Evolutionary conservation across 2,113 vertebrate species (phyloP).

Genomic region (Lepisosteus osseus): DNA sequence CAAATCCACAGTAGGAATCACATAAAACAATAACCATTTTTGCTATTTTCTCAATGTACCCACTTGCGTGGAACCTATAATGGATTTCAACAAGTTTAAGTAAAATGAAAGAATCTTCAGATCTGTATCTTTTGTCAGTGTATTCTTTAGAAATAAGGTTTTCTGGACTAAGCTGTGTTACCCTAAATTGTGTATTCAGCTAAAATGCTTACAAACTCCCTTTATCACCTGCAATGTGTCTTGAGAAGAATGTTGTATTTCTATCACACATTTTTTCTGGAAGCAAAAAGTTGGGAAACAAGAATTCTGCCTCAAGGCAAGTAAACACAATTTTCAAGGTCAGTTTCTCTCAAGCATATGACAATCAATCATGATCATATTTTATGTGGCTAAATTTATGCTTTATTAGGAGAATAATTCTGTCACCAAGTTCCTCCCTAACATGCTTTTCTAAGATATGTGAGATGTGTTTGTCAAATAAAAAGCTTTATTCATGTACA

Average conservation of each 20-base stretch:
- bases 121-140: too few species aligned
- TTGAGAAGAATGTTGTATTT: not conserved
- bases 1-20: too few species aligned
- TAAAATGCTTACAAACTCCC: too few species aligned
- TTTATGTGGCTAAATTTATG: not conserved
- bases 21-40: too few species aligned
- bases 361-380: conserved; percentile 9
- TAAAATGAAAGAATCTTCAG: too few species aligned
- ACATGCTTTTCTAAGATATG: not conserved
- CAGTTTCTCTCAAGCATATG: conserved; percentile 9
- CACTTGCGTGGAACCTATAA: too few species aligned
- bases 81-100: too few species aligned
- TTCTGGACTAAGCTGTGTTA: too few species aligned
- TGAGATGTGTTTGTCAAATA: not conserved
- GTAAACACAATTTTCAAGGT: conserved; percentile 5
- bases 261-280: not conserved
- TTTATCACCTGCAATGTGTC: too few species aligned
- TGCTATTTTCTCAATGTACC: too few species aligned
- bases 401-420: conserved; percentile 7
- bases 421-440: not conserved
- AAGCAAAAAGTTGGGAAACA: not conserved
- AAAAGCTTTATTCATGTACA: not conserved
- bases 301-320: not conserved
- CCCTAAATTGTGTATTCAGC: too few species aligned
- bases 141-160: too few species aligned